Evolutionary conservation across 2,888 invertebrate genomes (phyloP).

Genomic region (Thymelicus sylvestris): DNA sequence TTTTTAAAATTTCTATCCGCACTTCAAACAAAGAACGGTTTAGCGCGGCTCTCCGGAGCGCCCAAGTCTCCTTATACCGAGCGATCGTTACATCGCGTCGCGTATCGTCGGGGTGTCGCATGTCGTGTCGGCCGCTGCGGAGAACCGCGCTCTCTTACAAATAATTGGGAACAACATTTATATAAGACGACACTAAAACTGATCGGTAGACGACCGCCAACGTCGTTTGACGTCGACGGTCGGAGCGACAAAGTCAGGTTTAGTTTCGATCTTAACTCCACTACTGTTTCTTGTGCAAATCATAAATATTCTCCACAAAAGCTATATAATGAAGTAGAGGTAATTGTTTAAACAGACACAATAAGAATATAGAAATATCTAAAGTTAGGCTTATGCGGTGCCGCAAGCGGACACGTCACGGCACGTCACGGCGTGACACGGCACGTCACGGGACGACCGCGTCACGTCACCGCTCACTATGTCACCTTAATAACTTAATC

Average conservation of each 20-base stretch:
- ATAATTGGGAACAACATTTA: constrained; percentile 83
- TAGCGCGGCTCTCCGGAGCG: constrained; percentile 64
- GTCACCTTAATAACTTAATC: constrained; percentile 75
- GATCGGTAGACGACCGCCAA: constrained; percentile 32
- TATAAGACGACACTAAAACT: constrained; percentile 51
- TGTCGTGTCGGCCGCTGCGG: constrained; percentile 52
- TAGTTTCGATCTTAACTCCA: constrained; percentile 65
- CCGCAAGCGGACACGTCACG: constrained; percentile 32
- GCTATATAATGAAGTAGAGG: constrained; percentile 79
- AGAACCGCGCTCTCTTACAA: constrained; percentile 68
- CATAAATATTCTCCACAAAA: constrained; percentile 75
- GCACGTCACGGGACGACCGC: too few species aligned
- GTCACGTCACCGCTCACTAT: constrained; percentile 1
- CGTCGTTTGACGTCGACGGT: background rate
- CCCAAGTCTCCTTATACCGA: constrained; percentile 37
- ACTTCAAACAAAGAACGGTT: constrained; percentile 64
- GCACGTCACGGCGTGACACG: background rate
- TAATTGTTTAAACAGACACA: constrained; percentile 82
- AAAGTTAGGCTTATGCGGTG: constrained; percentile 61
- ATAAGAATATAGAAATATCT: constrained; percentile 82
- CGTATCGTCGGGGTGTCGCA: too few species aligned
- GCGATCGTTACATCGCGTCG: constrained; percentile 1
- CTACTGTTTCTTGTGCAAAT: constrained; percentile 83
- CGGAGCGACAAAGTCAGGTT: constrained; percentile 51
- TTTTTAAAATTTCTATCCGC: constrained; percentile 73